These are phyloP conservation scores for Meghimatium bilineatum DNA, from an alignment of 2,888 invertebrate species.

Conservation along the genomic window DNA sequence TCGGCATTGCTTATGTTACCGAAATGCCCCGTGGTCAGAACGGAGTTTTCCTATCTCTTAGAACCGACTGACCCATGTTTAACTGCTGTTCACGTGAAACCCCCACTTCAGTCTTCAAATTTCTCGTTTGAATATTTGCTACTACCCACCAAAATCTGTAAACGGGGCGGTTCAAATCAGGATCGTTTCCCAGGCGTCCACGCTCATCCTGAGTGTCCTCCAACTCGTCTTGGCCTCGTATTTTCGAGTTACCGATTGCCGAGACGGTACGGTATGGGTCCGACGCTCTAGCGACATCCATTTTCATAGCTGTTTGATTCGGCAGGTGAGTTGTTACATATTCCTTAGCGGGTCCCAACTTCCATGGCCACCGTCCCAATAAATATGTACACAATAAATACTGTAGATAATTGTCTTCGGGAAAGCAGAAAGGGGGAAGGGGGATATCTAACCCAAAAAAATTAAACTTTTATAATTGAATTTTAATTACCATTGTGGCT, in stretches of 20 bases:
- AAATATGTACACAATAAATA: too few species aligned
- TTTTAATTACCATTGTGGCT: too few species aligned
- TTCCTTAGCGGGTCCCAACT: too few species aligned
- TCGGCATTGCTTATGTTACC: too few species aligned
- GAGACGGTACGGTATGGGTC: conserved; percentile 23
- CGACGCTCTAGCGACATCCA: conserved; percentile 22
- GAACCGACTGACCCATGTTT: conserved; percentile 1
- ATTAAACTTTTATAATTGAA: too few species aligned
- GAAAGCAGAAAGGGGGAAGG: too few species aligned
- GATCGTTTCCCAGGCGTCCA: too few species aligned
- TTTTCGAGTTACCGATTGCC: background rate
- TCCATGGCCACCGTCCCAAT: conserved; percentile 20
- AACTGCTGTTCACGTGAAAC: background rate
- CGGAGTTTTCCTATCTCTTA: too few species aligned
- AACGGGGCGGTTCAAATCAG: conserved; percentile 3
- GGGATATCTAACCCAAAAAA: too few species aligned
- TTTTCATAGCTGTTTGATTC: conserved; percentile 17
- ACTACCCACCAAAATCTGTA: conserved; percentile 25
- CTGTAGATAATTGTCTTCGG: too few species aligned
- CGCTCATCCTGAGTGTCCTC: conserved; percentile 1
- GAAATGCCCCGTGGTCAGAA: too few species aligned
- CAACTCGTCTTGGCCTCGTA: conserved; percentile 13
- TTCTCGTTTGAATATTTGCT: conserved; percentile 22
- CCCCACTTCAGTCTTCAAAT: background rate
- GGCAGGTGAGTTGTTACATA: too few species aligned